A percentile compares a stretch with the other conserved stretches of the same genome.
These are phyloP conservation scores for Euspilapteryx auroguttella DNA, from an alignment of 2,888 invertebrate species.

Conservation along the genomic window DNA sequence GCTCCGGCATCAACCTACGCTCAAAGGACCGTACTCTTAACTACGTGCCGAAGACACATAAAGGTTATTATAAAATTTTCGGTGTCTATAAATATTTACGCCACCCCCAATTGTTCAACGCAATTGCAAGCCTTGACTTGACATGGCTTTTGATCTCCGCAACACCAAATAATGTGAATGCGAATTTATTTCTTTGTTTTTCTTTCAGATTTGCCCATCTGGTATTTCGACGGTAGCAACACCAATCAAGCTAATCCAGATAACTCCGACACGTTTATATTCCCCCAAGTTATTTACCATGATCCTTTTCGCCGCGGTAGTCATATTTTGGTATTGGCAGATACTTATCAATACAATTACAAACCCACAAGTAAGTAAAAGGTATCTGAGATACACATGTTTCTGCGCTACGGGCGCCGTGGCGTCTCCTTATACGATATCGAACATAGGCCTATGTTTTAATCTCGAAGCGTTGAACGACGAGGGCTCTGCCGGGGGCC, in stretches of 20 bases:
- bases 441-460: too few species aligned
- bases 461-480: too few species aligned
- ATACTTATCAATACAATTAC: slow-evolving; percentile 70
- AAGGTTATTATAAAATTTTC: slow-evolving; percentile 22
- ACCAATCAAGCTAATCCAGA: slow-evolving; percentile 66
- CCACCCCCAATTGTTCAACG: too few species aligned
- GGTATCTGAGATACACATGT: slow-evolving; percentile 1
- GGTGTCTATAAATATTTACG: too few species aligned
- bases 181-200: too few species aligned
- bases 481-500: too few species aligned
- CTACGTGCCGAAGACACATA: slow-evolving; percentile 60
- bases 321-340: slow-evolving; percentile 75
- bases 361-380: slow-evolving; percentile 33
- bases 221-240: slow-evolving; percentile 78
- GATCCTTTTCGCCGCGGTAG: slow-evolving; percentile 79
- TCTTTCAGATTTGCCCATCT: slow-evolving; percentile 68
- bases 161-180: too few species aligned
- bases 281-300: slow-evolving; percentile 76
- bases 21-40: slow-evolving; percentile 71
- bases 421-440: too few species aligned
- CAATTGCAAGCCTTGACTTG: too few species aligned
- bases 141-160: too few species aligned
- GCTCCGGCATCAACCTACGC: slow-evolving; percentile 69
- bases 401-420: too few species aligned
- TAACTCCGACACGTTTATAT: slow-evolving; percentile 73